Percentiles rank a stretch among this genome's conserved stretches.
Conservation (phyloP, 2,888 invertebrate genomes). For the Cosmopolites sordidus region DNA sequence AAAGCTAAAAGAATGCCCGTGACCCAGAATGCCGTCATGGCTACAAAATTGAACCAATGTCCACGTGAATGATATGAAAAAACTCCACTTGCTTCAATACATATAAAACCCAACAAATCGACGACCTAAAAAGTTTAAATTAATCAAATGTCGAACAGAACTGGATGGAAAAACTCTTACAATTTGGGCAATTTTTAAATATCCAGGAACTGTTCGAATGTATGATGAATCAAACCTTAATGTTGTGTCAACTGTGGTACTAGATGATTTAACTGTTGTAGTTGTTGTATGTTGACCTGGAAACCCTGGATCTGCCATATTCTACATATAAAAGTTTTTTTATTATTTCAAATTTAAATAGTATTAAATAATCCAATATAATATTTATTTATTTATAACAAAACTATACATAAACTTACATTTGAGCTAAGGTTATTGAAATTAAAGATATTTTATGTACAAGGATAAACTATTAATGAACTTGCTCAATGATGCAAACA, state of each 20-base stretch:
- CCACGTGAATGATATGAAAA: constrained; percentile 53
- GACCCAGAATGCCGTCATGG: constrained; percentile 83
- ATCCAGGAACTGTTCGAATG: constrained; percentile 66
- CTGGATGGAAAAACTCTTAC: constrained; percentile 53
- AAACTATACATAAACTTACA: no score
- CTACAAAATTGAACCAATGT: constrained; percentile 71
- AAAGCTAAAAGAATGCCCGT: constrained; percentile 72
- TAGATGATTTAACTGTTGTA: constrained; percentile 64
- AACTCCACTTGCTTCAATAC: constrained; percentile 56
- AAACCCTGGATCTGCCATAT: constrained; percentile 60
- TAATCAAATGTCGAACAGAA: neutral
- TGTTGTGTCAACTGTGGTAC: constrained; percentile 67
- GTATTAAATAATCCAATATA: neutral
- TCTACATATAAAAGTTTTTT: constrained; percentile 9
- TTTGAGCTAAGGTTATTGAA: no score
- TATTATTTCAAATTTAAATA: no score
- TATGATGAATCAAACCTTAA: constrained; percentile 72
- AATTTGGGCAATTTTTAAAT: constrained; percentile 70
- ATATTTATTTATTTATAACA: neutral
- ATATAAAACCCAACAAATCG: constrained; percentile 76
- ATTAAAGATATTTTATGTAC: no score
- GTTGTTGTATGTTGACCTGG: constrained; percentile 69
- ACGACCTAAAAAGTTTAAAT: constrained; percentile 57
- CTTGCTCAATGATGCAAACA: constrained; percentile 10
- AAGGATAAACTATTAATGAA: constrained; percentile 3